These are phyloP conservation scores for Hipposideros larvatus DNA, from an alignment of 2,797 vertebrate genomes.

Conservation along the genomic window DNA sequence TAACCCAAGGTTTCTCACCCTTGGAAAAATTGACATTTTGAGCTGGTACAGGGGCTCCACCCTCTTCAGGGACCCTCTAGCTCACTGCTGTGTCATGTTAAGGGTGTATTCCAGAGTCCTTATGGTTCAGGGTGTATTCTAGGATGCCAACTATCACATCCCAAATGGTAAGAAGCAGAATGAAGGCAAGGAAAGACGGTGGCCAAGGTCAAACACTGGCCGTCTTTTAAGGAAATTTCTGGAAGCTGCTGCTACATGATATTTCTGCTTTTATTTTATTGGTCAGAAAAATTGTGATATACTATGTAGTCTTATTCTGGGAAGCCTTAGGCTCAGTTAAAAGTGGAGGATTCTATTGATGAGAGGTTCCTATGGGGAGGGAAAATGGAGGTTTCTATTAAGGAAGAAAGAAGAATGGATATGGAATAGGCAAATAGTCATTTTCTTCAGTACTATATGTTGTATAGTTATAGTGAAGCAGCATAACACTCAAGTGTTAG, in stretches of 20 bases:
- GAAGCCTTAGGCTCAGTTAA: background rate
- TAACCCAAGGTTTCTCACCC: background rate
- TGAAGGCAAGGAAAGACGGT: background rate
- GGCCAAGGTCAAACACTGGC: background rate
- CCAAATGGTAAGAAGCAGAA: background rate
- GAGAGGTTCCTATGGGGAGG: too few relatives aligned
- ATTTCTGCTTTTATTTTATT: slow-evolving; percentile 35
- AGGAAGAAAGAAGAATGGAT: background rate
- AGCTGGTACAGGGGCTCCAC: background rate
- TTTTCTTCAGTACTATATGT: background rate
- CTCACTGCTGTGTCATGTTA: background rate
- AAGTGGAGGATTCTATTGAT: background rate
- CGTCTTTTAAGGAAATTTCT: background rate
- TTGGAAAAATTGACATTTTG: background rate
- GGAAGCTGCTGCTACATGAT: background rate
- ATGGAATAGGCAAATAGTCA: background rate
- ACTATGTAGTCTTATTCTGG: background rate
- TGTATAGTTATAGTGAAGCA: background rate
- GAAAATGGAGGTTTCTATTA: background rate
- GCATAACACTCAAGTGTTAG: background rate
- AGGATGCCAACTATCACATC: background rate
- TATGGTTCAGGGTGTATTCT: background rate
- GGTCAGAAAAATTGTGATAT: background rate
- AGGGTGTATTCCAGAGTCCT: background rate
- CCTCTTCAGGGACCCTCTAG: background rate